A percentile compares a stretch with the other conserved stretches of the same genome.
Evolutionary conservation across 2,888 invertebrate species (phyloP).

Genomic region (Acholoe squamosa): DNA sequence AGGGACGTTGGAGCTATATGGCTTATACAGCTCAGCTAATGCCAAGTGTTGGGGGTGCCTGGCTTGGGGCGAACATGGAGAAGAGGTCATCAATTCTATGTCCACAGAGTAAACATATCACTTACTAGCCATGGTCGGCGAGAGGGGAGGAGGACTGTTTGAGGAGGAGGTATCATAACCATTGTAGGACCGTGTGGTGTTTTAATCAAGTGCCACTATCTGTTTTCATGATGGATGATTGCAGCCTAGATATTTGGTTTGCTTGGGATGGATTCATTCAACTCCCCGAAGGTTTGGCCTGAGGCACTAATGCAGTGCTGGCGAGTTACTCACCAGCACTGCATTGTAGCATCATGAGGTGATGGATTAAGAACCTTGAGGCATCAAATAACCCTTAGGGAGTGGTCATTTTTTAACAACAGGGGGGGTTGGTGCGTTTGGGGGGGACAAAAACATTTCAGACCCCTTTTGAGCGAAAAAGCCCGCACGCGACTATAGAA

Average conservation of each 20-base stretch:
- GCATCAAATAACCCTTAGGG: no score
- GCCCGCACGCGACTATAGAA: no score
- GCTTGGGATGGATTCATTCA: neutral
- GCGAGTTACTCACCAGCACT: no score
- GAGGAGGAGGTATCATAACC: neutral
- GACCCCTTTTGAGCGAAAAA: no score
- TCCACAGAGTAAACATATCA: conserved; percentile 27
- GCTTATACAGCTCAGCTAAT: neutral
- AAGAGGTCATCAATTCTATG: conserved; percentile 21
- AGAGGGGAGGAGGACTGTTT: neutral
- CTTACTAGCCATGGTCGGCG: neutral
- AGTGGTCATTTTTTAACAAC: no score
- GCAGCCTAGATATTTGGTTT: neutral
- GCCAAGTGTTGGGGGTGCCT: neutral
- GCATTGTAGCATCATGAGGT: neutral
- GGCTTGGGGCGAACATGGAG: neutral
- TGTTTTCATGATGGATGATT: neutral
- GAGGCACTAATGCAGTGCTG: no score
- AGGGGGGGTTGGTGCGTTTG: no score
- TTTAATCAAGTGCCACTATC: neutral
- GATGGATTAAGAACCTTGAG: no score
- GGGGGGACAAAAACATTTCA: no score
- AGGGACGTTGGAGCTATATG: neutral
- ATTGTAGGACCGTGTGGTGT: neutral
- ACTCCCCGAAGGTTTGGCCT: neutral